A percentile compares a stretch with the other conserved stretches of the same genome.
Evolutionary conservation across 2,797 vertebrate species (phyloP).

Genomic region (Pterois miles): DNA sequence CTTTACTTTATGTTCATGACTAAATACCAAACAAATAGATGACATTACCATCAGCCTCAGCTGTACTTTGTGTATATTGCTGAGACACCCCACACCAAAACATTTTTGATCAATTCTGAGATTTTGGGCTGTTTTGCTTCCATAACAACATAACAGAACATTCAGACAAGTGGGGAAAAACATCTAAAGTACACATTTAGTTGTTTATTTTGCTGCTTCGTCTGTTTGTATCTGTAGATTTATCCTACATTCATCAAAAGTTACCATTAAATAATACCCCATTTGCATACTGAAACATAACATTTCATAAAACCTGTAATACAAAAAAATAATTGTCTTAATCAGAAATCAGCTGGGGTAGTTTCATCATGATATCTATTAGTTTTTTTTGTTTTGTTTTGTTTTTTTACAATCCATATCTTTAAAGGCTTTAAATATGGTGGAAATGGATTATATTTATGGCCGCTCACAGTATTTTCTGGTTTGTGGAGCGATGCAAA

Average conservation of each 20-base stretch:
- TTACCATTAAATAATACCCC: not conserved
- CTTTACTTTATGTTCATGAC: not conserved
- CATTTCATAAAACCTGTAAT: not conserved
- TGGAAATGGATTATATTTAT: too few species aligned
- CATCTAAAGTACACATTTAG: not conserved
- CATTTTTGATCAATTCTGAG: not conserved
- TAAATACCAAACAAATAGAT: not conserved
- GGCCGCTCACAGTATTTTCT: too few species aligned
- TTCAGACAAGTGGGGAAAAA: not conserved
- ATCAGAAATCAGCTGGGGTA: not conserved
- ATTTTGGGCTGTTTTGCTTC: not conserved
- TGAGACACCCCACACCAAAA: not conserved
- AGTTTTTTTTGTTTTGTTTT: fast-evolving
- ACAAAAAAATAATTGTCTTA: not conserved
- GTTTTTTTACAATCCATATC: too few species aligned
- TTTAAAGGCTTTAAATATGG: too few species aligned
- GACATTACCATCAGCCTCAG: not conserved
- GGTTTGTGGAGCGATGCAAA: too few species aligned
- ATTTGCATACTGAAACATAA: not conserved
- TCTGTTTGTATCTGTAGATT: not conserved
- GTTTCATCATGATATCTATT: not conserved
- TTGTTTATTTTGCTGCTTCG: not conserved
- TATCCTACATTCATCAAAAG: not conserved
- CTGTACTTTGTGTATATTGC: not conserved
- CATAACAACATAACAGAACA: too few species aligned